Percentiles rank a stretch among this genome's conserved stretches.
Evolutionary conservation across 2,113 vertebrate species (phyloP).

Genomic region (Pluvianellus socialis): DNA sequence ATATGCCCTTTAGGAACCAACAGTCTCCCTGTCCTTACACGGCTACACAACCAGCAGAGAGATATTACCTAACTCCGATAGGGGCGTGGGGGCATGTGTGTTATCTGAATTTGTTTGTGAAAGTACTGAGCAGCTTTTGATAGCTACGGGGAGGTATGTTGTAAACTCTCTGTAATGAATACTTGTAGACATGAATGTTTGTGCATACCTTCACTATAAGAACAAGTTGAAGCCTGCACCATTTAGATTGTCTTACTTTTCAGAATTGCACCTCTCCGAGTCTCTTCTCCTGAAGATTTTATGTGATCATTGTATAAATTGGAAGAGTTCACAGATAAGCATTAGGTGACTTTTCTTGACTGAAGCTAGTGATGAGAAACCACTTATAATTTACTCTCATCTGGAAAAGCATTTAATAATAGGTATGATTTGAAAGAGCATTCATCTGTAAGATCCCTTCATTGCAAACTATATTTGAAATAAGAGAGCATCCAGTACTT

Average conservation of each 20-base stretch:
- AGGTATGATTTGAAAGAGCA: neutral
- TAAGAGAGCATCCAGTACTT: neutral
- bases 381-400: neutral
- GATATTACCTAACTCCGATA: neutral
- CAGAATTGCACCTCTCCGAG: slow-evolving; percentile 50
- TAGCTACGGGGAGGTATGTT: slow-evolving; percentile 62
- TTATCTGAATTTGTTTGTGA: slow-evolving; percentile 62
- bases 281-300: slow-evolving; percentile 24
- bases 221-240: slow-evolving; percentile 63
- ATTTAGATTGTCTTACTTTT: slow-evolving; percentile 54
- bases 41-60: neutral
- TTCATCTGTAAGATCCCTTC: neutral
- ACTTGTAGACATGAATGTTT: slow-evolving; percentile 71
- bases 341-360: neutral
- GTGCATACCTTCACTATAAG: slow-evolving; percentile 61
- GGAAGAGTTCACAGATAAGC: neutral
- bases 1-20: neutral
- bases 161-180: slow-evolving; percentile 67
- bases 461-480: neutral
- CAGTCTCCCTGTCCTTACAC: neutral
- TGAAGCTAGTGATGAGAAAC: neutral
- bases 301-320: neutral
- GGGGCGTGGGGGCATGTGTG: neutral
- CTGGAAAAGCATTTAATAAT: neutral
- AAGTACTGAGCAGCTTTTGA: slow-evolving; percentile 53